Base-by-base conservation (phyloP, 1,140 invertebrate species). In the Saccostrea echinata region DNA sequence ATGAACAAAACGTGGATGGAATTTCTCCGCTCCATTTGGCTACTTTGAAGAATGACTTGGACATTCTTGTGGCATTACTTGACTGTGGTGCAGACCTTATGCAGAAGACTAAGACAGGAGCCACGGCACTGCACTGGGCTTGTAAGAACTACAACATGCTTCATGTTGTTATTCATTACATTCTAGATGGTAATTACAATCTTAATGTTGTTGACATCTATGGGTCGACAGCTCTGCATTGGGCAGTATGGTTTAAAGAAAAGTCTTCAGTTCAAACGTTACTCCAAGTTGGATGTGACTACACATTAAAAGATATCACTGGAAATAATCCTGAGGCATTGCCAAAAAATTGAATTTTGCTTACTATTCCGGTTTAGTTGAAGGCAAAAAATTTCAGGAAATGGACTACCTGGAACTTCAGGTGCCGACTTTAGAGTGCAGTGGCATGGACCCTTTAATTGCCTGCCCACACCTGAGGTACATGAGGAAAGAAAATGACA, bases 161-260 rank as follows among this genome's bases (percentile, higher is more conserved):
- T 21, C 81, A 83, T 27, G 35, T 83, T 8, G 27, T 51, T 24
- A 51, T 83, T 16, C 52, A 83, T 53, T 51, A 11, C 13, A 21
- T 9, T 27, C 21, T 83, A 51, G 35, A 51, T 12, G 52, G 52
- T 27, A 83, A 83, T 13, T 21, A 52, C 11, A 30, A 57, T 43
- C 16, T 30, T 13, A 82, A 81, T 35, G 30, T 53, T 57, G 27
- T 35, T 33, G 85, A 86, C 35, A 61, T n/a, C 2, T 64, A 61
- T 57, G 85, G 85, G 12, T 86, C 71, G 21, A 82, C 85, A n/a
- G n/a, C 85, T 9, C 57, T 86, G 11, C 85, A 86, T 61, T 86
- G 76, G 51, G 76, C 76, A 8, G 85, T 55, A 3, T 86, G 85
- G 85, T 86, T 57, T 43, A 86, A 82, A 13, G 35, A 52, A 11